Percentiles rank a stretch among this genome's conserved stretches.
Conservation (phyloP, 2,888 invertebrate genomes). For the Spatulosminthurus flaviceps region DNA sequence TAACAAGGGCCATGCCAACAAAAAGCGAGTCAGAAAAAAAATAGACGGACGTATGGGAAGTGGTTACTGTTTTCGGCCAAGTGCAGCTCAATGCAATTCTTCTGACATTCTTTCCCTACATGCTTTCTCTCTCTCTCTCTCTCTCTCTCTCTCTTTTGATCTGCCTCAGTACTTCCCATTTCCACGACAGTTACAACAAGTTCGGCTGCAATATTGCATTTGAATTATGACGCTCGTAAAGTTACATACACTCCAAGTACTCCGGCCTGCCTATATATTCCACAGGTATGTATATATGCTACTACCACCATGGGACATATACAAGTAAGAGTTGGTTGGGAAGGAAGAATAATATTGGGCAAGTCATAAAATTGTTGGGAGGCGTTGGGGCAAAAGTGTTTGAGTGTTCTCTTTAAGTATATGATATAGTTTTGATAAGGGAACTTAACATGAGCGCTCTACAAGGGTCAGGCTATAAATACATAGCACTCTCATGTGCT, state of each 20-base stretch:
- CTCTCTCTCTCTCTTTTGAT: not conserved
- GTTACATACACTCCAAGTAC: not conserved
- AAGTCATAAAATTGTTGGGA: slow-evolving; percentile 13
- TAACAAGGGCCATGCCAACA: not conserved
- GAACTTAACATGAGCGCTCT: not conserved
- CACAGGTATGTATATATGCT: too few relatives aligned
- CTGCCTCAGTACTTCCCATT: not conserved
- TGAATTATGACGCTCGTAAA: slow-evolving; percentile 2
- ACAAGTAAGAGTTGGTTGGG: too few relatives aligned
- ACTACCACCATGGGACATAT: too few relatives aligned
- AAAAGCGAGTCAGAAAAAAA: too few relatives aligned
- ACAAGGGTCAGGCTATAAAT: not conserved
- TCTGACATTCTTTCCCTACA: not conserved
- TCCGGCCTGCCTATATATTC: too few relatives aligned
- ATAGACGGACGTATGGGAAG: too few relatives aligned
- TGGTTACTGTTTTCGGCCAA: slow-evolving; percentile 11
- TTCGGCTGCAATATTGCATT: slow-evolving; percentile 3
- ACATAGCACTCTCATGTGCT: too few relatives aligned
- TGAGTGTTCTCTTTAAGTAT: too few relatives aligned
- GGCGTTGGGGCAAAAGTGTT: not conserved
- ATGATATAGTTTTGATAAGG: too few relatives aligned
- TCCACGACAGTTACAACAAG: not conserved
- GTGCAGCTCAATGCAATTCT: slow-evolving; percentile 10
- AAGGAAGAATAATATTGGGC: not conserved
- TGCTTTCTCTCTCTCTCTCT: not conserved